phyloP scores from a whole-genome alignment of 2,888 invertebrate genomes.

The Pseudolycoriella hygida region DNA sequence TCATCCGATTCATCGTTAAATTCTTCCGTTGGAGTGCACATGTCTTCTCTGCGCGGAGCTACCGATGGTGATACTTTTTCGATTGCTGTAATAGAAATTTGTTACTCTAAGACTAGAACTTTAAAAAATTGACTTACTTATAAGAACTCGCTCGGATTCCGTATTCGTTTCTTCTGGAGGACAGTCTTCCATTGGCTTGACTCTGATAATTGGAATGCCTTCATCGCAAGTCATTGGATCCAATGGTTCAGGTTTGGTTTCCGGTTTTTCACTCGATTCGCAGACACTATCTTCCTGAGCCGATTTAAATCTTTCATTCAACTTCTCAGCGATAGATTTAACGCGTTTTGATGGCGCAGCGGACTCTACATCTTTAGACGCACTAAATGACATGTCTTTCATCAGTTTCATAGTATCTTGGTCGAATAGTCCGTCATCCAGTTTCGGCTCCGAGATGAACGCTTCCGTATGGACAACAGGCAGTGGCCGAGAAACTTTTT shows the following conservation, averaged over 20 bases:
- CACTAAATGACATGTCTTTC: slow-evolving; percentile 3
- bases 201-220: too few species aligned
- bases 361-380: slow-evolving; percentile 6
- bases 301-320: slow-evolving; percentile 6
- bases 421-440: slow-evolving; percentile 1
- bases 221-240: too few species aligned
- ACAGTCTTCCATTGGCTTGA: too few species aligned
- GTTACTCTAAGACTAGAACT: too few species aligned
- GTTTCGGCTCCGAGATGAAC: not conserved
- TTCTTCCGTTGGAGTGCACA: too few species aligned
- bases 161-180: too few species aligned
- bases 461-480: not conserved
- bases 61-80: too few species aligned
- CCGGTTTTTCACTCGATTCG: not conserved
- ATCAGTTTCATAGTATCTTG: slow-evolving; percentile 1
- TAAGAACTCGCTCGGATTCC: too few species aligned
- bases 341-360: not conserved
- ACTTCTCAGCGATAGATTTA: slow-evolving; percentile 7
- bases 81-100: too few species aligned
- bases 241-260: not conserved
- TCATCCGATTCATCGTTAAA: not conserved
- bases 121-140: too few species aligned
- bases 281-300: not conserved
- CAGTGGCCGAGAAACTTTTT: not conserved
- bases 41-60: too few species aligned